Base-by-base conservation (phyloP, 1,140 invertebrate genomes). In the Bradysia coprophila region DNA sequence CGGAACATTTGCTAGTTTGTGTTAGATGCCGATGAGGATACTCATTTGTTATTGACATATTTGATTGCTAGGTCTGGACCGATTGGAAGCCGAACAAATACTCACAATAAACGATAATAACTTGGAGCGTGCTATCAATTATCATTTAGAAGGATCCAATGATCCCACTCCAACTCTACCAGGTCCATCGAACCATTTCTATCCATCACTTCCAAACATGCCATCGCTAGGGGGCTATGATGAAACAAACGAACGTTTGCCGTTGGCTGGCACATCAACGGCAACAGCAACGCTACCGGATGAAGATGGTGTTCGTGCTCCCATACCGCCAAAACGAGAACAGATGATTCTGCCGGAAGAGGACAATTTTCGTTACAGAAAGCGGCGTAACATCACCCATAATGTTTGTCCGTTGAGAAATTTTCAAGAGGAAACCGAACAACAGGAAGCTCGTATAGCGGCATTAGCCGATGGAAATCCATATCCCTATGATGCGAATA, bases 311-410 rank as follows among this genome's bases (percentile, higher is more conserved):
- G 55, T 60, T n/a, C 49, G 57, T 19, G 53, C 57, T 13, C 57
- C 57, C 2, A 60, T 60, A 37, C 51, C 55, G 10, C 55, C 57
- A 11, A 55, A 52, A 4, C 49, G 57, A 10, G 57, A 60, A 38
- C 57, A 59, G 41, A 46, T 60, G n/a, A 44, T 59, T 6, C 28
- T 56, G 31, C 57, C 57, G 3, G 55, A 59, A 32, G 57, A 60
- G 39, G 57, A 60, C 40, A 59, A 60, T 44, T 60, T 60, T 37
- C 36, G 43, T 4, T 39, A 19, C 19, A 16, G 23, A 9, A 33
- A 38, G 21, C 13, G 37, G n/a, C 51, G 51, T 34, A 51, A 55
- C 15, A 50, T 56, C 0, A 57, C 56, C 39, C 24, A 28, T 13
- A 28, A 6, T 8, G 13, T 28, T 13, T 59, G 57, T 39, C 57